These are phyloP conservation scores for Potamarius usumacintae DNA, from an alignment of 2,113 vertebrate species.

Conservation along the genomic window DNA sequence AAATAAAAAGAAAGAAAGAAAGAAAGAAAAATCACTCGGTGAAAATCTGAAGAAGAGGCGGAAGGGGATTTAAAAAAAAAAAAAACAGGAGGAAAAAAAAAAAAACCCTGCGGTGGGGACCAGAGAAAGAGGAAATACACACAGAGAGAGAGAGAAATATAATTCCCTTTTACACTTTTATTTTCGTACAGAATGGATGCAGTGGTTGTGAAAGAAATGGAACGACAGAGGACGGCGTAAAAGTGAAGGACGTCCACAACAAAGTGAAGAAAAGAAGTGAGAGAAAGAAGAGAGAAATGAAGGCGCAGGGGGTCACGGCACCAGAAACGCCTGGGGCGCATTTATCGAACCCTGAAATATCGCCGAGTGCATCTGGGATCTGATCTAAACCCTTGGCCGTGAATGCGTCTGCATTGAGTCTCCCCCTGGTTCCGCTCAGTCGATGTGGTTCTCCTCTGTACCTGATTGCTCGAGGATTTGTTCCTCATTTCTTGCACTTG, in stretches of 20 bases:
- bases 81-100: slow-evolving; percentile 24
- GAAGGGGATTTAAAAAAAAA: slow-evolving; percentile 42
- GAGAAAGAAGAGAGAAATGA: slow-evolving; percentile 35
- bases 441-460: background rate
- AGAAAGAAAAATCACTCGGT: slow-evolving; percentile 9
- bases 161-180: slow-evolving; percentile 10
- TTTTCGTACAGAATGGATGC: slow-evolving; percentile 69
- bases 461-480: background rate
- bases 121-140: slow-evolving; percentile 1
- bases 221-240: slow-evolving; percentile 20
- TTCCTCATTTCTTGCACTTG: slow-evolving; percentile 15
- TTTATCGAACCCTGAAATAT: slow-evolving; percentile 66
- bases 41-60: slow-evolving; percentile 29
- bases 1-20: no score
- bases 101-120: slow-evolving; percentile 8
- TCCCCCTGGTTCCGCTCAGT: background rate
- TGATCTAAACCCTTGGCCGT: slow-evolving; percentile 52
- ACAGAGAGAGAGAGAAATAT: slow-evolving; percentile 61
- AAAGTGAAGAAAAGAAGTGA: slow-evolving; percentile 35
- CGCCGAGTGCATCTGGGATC: slow-evolving; percentile 58
- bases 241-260: slow-evolving; percentile 38
- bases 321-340: slow-evolving; percentile 72
- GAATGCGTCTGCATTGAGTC: slow-evolving; percentile 51
- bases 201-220: slow-evolving; percentile 31
- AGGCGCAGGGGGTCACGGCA: slow-evolving; percentile 69